Percentiles rank a stretch among this genome's conserved stretches.
phyloP scores from a whole-genome alignment of 2,797 vertebrate genomes.

The Cyclura pinguis region DNA sequence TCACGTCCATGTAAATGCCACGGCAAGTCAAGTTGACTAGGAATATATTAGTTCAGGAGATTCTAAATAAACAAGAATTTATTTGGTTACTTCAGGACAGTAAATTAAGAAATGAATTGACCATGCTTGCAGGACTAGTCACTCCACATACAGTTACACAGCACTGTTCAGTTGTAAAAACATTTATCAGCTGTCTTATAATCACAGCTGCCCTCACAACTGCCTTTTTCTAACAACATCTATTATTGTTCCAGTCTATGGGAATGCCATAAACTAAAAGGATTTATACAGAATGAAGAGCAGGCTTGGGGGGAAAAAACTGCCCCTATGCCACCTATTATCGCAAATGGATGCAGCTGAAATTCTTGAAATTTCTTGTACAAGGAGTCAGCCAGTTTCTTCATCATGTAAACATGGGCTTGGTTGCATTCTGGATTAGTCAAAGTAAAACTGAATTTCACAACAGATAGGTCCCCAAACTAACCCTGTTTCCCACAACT shows the following conservation, averaged over 20 bases:
- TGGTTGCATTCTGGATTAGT: neutral
- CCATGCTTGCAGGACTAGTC: neutral
- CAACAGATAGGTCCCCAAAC: neutral
- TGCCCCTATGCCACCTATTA: neutral
- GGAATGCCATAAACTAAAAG: neutral
- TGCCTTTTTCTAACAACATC: neutral
- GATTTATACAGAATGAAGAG: neutral
- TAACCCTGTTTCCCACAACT: fast-evolving
- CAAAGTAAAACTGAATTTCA: neutral
- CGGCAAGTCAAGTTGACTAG: neutral
- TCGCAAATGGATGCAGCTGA: neutral
- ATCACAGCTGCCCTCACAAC: neutral
- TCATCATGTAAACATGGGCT: neutral
- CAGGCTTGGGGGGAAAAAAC: neutral
- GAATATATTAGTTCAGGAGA: neutral
- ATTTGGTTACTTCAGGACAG: neutral
- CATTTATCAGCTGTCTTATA: neutral
- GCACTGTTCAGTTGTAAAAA: neutral
- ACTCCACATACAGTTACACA: neutral
- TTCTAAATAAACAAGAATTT: neutral
- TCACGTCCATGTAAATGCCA: neutral
- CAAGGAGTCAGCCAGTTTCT: neutral
- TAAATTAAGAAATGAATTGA: neutral
- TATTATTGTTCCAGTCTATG: neutral
- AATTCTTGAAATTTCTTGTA: neutral